A percentile compares a stretch with the other conserved stretches of the same genome.
phyloP scores from a whole-genome alignment of 2,113 vertebrate genomes.

The Ctenodactylus gundi region DNA sequence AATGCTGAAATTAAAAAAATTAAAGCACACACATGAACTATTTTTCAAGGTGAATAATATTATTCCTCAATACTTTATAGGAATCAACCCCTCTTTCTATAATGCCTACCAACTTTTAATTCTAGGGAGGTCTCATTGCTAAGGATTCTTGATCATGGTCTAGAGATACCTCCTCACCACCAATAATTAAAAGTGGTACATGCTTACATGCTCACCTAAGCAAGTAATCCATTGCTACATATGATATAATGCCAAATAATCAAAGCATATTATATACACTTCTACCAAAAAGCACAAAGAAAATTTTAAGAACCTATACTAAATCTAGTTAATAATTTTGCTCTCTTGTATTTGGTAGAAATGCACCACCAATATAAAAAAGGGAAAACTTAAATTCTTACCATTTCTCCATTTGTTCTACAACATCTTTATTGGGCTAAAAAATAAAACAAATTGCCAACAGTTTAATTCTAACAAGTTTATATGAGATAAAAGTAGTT shows the following conservation, averaged over 20 bases:
- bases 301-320: background rate
- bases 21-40: slow-evolving; percentile 39
- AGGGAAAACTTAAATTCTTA: slow-evolving; percentile 67
- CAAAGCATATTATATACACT: background rate
- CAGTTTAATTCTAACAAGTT: slow-evolving; percentile 51
- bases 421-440: slow-evolving; percentile 83
- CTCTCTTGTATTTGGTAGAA: slow-evolving; percentile 37
- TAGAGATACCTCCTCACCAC: background rate
- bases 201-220: background rate
- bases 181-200: background rate
- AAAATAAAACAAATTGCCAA: slow-evolving; percentile 46
- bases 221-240: background rate
- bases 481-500: slow-evolving; percentile 30
- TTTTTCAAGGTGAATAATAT: slow-evolving; percentile 32
- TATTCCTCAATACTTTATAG: slow-evolving; percentile 5
- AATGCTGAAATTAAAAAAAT: slow-evolving; percentile 82
- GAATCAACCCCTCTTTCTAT: background rate
- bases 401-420: slow-evolving; percentile 89
- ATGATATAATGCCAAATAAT: background rate
- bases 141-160: background rate
- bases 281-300: background rate
- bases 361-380: background rate
- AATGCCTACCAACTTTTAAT: slow-evolving; percentile 19
- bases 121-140: background rate
- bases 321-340: slow-evolving; percentile 28